Evolutionary conservation across 2,113 vertebrate species (phyloP), one percentile per base, ranked within the genome.

Genomic region (Hyperoodon ampullatus): DNA sequence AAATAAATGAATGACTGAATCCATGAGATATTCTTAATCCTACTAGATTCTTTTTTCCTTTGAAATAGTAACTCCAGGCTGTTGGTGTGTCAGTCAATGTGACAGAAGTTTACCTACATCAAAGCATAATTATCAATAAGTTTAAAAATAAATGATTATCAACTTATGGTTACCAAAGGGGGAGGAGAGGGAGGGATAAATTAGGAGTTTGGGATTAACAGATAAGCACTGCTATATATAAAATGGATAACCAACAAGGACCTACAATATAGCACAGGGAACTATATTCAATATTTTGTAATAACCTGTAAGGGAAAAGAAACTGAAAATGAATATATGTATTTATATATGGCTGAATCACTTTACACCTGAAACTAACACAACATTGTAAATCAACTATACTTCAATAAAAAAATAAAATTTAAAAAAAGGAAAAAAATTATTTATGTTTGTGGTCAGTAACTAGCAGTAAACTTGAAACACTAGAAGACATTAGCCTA

Each of bases 401-500:
- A 55, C 5, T n/a, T 78, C 50, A 53, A 55, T 14, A n/a, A n/a
- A 78, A 50, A 55, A 78, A 61, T 1, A 61, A 61, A 26, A 61
- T 26, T 26, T 8, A 55, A 55, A 55, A n/a, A 21, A n/a, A 23
- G 24, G 23, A 72, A 71, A n/a, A 77, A 77, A 6, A n/a, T 68
- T 58, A 15, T 39, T 39, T 96, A 93, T 89, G 44, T 82, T 86
- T 89, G 81, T 83, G 53, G 24, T 97, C 90, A 92, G 97, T 90
- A 65, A 16, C 74, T 94, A 88, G 74, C 96, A 89, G 63, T n/a
- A 71, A 95, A 86, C 95, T 81, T 86, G 80, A 74, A 93, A 80
- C 53, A 42, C 26, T 83, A 12, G 50, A 94, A 70, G 42, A 12
- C 26, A 85, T 21, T 24, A 26, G 21, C 44, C 39, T 86, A 15